phyloP scores from a whole-genome alignment of 2,797 vertebrate species.

The Acropternis orthonyx region DNA sequence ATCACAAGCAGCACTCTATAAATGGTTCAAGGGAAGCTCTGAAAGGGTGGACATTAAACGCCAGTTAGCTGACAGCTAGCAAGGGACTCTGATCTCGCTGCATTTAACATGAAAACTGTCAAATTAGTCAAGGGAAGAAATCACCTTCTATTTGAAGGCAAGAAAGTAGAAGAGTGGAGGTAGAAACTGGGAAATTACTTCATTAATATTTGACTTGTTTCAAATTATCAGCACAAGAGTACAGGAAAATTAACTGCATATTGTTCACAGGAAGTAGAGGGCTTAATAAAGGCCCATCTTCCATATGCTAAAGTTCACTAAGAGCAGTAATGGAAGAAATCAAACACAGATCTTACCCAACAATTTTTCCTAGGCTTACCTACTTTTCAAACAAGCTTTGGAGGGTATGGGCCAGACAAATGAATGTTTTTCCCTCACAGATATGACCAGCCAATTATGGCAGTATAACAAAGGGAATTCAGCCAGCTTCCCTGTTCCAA shows the following conservation, averaged over 20 bases:
- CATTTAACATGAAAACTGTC: not conserved
- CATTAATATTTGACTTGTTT: not conserved
- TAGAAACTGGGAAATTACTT: not conserved
- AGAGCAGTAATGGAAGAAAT: not conserved
- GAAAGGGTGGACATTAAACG: not conserved
- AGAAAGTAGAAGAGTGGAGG: not conserved
- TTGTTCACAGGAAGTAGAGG: not conserved
- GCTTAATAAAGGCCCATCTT: not conserved
- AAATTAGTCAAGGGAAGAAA: not conserved
- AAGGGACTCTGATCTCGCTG: not conserved
- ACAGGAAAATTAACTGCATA: not conserved
- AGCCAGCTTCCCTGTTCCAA: not conserved
- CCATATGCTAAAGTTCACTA: not conserved
- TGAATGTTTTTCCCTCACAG: accelerated
- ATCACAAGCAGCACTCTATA: not conserved
- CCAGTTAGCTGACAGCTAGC: not conserved
- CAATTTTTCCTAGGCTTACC: not conserved
- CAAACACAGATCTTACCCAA: not conserved
- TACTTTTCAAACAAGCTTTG: not conserved
- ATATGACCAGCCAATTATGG: not conserved
- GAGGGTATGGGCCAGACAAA: not conserved
- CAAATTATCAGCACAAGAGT: not conserved
- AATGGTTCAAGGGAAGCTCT: not conserved
- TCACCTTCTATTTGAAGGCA: not conserved
- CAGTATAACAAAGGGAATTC: not conserved